These are phyloP conservation scores for Rhinogobius similis DNA, from an alignment of 2,113 vertebrate genomes.

Conservation along the genomic window DNA sequence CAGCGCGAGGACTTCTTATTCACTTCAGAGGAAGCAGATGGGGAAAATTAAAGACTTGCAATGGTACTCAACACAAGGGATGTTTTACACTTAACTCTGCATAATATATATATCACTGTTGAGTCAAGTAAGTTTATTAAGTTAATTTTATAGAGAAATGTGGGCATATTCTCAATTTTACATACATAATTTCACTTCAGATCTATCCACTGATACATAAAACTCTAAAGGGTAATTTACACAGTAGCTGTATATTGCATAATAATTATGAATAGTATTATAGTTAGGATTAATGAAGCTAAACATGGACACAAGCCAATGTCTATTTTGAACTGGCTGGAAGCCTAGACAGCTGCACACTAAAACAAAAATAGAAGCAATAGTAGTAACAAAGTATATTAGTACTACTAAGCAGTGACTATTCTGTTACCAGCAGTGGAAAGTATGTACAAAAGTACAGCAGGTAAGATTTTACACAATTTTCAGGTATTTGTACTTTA, in stretches of 20 bases:
- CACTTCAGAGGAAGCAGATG: conserved; percentile 26
- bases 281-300: background rate
- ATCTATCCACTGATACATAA: background rate
- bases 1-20: conserved; percentile 41
- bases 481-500: no score
- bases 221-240: background rate
- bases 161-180: background rate
- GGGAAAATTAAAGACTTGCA: conserved; percentile 40
- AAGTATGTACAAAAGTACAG: no score
- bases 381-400: background rate
- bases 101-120: conserved; percentile 16
- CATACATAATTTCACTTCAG: background rate
- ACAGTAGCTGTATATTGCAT: background rate
- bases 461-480: no score
- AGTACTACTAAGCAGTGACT: background rate
- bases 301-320: background rate
- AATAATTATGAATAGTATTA: background rate
- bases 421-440: no score
- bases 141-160: background rate
- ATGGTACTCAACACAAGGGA: conserved; percentile 36
- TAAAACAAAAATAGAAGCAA: background rate
- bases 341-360: background rate
- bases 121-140: background rate
- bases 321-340: background rate
- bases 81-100: conserved; percentile 28